Conservation (phyloP, 2,113 vertebrate species). For the Budorcas taxicolor region DNA sequence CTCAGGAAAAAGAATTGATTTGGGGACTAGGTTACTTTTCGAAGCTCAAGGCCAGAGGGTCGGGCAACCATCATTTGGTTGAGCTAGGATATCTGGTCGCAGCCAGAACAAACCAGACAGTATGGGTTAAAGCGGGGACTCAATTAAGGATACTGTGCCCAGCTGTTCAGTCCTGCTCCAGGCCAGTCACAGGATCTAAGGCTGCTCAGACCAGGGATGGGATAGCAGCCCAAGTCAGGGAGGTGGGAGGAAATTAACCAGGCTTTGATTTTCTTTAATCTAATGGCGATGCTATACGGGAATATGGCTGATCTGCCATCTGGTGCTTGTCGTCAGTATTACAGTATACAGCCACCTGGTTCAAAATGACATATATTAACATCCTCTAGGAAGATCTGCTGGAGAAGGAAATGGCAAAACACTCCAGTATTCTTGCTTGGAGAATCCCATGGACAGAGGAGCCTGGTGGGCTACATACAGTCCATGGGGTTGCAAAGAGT, state of each 20-base stretch:
- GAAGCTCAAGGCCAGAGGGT: background rate
- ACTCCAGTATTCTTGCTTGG: background rate
- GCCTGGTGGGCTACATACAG: background rate
- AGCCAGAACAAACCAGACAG: background rate
- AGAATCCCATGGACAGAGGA: background rate
- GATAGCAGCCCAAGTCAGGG: background rate
- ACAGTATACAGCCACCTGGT: background rate
- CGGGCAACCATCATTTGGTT: background rate
- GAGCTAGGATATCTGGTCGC: background rate
- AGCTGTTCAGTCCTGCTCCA: background rate
- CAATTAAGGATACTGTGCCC: background rate
- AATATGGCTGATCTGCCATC: background rate
- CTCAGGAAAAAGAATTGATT: background rate
- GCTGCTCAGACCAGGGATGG: background rate
- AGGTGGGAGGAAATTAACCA: background rate
- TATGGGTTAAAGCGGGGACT: background rate
- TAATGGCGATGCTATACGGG: accelerated
- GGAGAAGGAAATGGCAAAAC: background rate
- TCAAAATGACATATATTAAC: background rate
- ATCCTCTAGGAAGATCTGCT: background rate
- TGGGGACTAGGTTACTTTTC: background rate
- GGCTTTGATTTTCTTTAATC: background rate
- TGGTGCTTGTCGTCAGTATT: background rate
- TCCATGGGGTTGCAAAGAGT: background rate
- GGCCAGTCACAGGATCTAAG: background rate